Percentiles rank a stretch among this genome's conserved stretches.
phyloP scores from a whole-genome alignment of 1,140 invertebrate species.

The Drosophila watanabei region DNA sequence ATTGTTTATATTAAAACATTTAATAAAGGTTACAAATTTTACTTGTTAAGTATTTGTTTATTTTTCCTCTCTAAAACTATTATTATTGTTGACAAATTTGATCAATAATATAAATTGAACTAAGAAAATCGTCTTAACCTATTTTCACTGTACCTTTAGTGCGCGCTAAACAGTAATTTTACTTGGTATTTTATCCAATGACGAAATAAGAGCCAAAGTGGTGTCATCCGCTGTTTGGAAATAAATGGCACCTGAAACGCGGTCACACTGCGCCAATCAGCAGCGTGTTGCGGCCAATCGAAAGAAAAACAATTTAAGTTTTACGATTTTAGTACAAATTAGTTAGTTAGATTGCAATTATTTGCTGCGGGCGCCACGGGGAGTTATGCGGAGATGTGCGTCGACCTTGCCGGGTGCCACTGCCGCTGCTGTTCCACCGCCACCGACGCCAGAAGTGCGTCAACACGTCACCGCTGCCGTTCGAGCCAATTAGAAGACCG shows the following conservation, averaged over 20 bases:
- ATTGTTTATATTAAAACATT: neutral
- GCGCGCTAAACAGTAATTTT: constrained; percentile 8
- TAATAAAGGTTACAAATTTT: neutral
- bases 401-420: constrained; percentile 63
- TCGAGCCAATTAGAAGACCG: constrained; percentile 60
- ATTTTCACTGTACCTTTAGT: neutral
- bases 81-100: neutral
- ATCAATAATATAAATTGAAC: neutral
- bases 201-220: constrained; percentile 24
- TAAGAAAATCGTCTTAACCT: neutral
- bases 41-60: neutral
- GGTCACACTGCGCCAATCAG: constrained; percentile 46
- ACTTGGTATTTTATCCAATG: constrained; percentile 18
- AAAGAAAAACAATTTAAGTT: constrained; percentile 38
- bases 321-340: constrained; percentile 15
- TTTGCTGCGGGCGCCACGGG: constrained; percentile 15
- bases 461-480: constrained; percentile 49
- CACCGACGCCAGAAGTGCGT: constrained; percentile 27
- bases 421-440: constrained; percentile 64
- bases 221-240: constrained; percentile 22
- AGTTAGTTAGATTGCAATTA: constrained; percentile 13
- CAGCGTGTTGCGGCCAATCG: constrained; percentile 43
- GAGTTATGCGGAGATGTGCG: constrained; percentile 76
- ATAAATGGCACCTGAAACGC: neutral
- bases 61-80: neutral